Evolutionary conservation across 2,113 vertebrate genomes (phyloP).

Genomic region (Indicator indicator): DNA sequence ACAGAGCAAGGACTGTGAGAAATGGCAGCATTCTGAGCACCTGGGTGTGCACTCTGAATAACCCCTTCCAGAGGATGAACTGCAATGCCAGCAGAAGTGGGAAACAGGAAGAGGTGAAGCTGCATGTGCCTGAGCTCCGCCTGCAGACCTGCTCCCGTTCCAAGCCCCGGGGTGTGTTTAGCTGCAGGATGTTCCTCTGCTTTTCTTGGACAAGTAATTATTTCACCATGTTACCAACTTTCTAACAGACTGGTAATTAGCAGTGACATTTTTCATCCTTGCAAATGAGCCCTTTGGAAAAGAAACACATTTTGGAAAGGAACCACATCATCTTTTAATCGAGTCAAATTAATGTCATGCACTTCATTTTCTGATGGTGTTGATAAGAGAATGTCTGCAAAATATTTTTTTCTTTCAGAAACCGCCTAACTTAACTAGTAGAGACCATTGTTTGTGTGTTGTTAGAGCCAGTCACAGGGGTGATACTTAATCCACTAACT

Average conservation of each 20-base stretch:
- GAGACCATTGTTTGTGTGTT: background rate
- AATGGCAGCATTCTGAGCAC: background rate
- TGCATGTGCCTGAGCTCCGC: rapidly evolving
- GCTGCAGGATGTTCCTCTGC: background rate
- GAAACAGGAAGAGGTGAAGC: background rate
- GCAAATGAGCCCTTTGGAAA: background rate
- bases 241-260: background rate
- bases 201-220: background rate
- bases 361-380: background rate
- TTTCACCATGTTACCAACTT: background rate
- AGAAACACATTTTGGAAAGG: background rate
- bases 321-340: background rate
- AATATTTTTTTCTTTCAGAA: background rate
- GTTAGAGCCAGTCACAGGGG: background rate
- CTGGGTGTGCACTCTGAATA: background rate
- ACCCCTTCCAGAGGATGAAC: background rate
- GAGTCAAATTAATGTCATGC: background rate
- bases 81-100: background rate
- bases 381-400: background rate
- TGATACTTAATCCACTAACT: background rate
- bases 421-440: background rate
- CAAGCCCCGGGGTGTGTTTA: rapidly evolving
- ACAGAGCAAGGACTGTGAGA: background rate
- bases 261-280: background rate
- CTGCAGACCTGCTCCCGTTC: background rate